Percentiles rank a stretch among this genome's conserved stretches.
phyloP scores from a whole-genome alignment of 2,797 vertebrate genomes.

The Hipposideros larvatus region DNA sequence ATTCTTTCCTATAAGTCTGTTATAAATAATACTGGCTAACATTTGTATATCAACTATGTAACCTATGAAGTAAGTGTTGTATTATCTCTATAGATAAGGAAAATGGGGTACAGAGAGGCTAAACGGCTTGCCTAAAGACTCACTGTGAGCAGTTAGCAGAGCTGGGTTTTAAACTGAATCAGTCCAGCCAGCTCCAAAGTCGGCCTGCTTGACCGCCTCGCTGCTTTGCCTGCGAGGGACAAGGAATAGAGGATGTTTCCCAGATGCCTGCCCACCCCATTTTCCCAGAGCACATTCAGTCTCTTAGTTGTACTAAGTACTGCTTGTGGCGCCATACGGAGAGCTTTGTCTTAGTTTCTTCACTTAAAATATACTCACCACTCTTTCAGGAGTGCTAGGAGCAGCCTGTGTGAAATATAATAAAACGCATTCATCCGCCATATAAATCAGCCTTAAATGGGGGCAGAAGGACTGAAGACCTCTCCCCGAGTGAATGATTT shows the following conservation, averaged over 20 bases:
- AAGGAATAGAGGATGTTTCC: neutral
- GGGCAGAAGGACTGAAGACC: conserved; percentile 86
- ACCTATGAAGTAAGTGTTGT: neutral
- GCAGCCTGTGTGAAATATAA: conserved; percentile 78
- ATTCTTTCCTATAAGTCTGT: neutral
- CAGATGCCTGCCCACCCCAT: conserved; percentile 71
- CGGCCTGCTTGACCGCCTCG: neutral
- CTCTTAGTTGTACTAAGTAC: conserved; percentile 68
- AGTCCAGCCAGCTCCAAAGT: neutral
- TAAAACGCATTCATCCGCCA: conserved; percentile 78
- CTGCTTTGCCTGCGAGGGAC: neutral
- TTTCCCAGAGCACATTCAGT: conserved; percentile 68
- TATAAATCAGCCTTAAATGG: conserved; percentile 83
- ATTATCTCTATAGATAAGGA: neutral
- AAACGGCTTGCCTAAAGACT: neutral
- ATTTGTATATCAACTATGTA: neutral
- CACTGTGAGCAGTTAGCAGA: neutral
- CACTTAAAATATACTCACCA: neutral
- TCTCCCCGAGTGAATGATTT: conserved; percentile 87
- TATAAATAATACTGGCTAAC: neutral
- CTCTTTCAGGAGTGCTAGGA: conserved; percentile 68
- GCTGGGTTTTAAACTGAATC: neutral
- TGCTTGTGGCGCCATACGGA: conserved; percentile 56
- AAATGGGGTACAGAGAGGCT: neutral
- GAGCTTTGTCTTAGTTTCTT: conserved; percentile 54